Evolutionary conservation across 2,797 vertebrate genomes (phyloP).

Genomic region (Dallia pectoralis): DNA sequence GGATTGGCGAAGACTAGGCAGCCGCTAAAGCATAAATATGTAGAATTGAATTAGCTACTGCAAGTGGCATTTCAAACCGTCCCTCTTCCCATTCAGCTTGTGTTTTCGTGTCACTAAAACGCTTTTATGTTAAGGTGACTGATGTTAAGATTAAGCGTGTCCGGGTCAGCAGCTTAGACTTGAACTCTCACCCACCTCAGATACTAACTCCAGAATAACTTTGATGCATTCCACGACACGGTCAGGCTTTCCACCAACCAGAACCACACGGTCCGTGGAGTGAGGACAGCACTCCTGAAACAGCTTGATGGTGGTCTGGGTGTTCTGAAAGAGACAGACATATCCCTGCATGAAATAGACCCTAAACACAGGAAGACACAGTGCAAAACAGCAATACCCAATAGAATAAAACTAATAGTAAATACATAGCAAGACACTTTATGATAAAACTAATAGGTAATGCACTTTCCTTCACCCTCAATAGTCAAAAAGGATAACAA

Average conservation of each 20-base stretch:
- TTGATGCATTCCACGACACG: slow-evolving; percentile 97
- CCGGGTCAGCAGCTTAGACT: neutral
- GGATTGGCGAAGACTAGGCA: too few species aligned
- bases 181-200: slow-evolving; percentile 73
- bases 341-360: slow-evolving; percentile 7
- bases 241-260: slow-evolving; percentile 95
- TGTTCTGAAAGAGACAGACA: slow-evolving; percentile 75
- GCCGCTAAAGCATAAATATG: too few species aligned
- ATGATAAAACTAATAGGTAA: neutral
- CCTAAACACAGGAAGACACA: neutral
- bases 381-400: neutral
- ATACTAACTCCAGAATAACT: slow-evolving; percentile 94
- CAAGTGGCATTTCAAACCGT: too few species aligned
- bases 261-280: slow-evolving; percentile 95
- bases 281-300: slow-evolving; percentile 99
- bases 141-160: neutral
- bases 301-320: slow-evolving; percentile 97
- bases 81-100: too few species aligned
- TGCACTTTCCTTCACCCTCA: neutral
- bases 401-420: neutral
- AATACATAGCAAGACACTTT: neutral
- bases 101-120: too few species aligned
- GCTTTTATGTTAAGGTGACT: too few species aligned
- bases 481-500: neutral
- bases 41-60: too few species aligned